Percentiles rank a stretch among this genome's conserved stretches.
These are phyloP conservation scores for Xanthia icteritia DNA, from an alignment of 2,888 invertebrate genomes.

Conservation along the genomic window DNA sequence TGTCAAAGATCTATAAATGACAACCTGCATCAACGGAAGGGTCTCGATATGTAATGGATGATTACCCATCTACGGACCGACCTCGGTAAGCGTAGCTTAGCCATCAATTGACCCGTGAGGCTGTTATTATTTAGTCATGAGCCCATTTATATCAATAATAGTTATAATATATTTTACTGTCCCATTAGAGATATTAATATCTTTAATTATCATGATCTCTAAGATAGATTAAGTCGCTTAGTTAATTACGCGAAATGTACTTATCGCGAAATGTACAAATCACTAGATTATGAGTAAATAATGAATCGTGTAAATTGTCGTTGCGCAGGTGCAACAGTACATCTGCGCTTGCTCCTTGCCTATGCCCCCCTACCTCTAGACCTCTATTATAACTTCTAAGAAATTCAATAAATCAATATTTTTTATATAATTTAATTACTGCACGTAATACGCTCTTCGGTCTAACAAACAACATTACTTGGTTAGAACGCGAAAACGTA, in stretches of 20 bases:
- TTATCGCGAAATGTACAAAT: constrained; percentile 64
- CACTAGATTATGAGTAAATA: constrained; percentile 70
- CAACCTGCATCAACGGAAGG: no score
- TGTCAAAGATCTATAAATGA: no score
- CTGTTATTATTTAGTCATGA: no score
- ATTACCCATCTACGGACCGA: no score
- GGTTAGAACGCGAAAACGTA: constrained; percentile 61
- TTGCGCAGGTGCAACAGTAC: constrained; percentile 84
- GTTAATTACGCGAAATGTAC: constrained; percentile 62
- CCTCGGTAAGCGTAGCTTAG: no score
- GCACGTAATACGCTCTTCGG: constrained; percentile 25
- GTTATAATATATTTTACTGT: background rate
- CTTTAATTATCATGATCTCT: background rate
- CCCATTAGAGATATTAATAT: background rate
- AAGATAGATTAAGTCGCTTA: constrained; percentile 7
- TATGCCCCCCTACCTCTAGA: constrained; percentile 69
- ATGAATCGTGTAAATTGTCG: constrained; percentile 78
- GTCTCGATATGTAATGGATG: no score
- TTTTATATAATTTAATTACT: constrained; percentile 56
- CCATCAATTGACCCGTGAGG: no score
- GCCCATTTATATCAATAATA: background rate
- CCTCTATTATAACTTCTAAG: constrained; percentile 66
- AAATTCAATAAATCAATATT: constrained; percentile 63
- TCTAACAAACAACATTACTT: constrained; percentile 62
- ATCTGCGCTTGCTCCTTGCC: constrained; percentile 80